Evolutionary conservation across 2,113 vertebrate genomes (phyloP).

Genomic region (Corythornis madagascariensis): DNA sequence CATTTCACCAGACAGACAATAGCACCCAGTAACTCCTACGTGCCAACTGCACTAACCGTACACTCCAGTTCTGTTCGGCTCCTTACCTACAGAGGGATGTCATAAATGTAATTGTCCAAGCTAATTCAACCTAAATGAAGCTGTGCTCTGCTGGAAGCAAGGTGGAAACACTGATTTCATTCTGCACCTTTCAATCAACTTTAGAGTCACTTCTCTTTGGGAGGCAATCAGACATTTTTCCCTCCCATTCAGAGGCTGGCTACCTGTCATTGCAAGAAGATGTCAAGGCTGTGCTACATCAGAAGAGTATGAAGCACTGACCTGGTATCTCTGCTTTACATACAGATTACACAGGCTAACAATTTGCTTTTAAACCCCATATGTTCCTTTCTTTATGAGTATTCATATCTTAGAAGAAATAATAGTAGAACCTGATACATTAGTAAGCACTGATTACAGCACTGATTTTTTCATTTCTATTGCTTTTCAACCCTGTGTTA

Average conservation of each 20-base stretch:
- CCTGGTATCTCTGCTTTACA: not conserved
- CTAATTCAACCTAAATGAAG: not conserved
- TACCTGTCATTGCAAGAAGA: not conserved
- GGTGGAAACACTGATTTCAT: not conserved
- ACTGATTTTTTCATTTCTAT: not conserved
- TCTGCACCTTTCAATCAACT: not conserved
- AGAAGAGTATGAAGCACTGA: not conserved
- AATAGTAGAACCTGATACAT: not conserved
- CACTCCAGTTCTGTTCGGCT: not conserved
- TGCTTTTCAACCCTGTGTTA: not conserved
- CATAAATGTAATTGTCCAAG: not conserved
- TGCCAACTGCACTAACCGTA: slow-evolving; percentile 39
- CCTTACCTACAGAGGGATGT: not conserved
- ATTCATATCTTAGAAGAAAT: not conserved
- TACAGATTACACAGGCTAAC: not conserved
- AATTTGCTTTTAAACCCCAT: not conserved
- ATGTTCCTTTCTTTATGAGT: not conserved
- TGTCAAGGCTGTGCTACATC: not conserved
- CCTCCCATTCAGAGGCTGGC: not conserved
- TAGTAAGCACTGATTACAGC: not conserved
- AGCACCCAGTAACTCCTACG: slow-evolving; percentile 23
- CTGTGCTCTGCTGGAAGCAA: not conserved
- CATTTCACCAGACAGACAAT: not conserved
- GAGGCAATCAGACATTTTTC: not conserved
- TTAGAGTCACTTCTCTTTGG: not conserved